Percentiles rank a stretch among this genome's conserved stretches.
These are phyloP conservation scores for Monomorium pharaonis DNA, from an alignment of 1,140 invertebrate genomes.

Conservation along the genomic window DNA sequence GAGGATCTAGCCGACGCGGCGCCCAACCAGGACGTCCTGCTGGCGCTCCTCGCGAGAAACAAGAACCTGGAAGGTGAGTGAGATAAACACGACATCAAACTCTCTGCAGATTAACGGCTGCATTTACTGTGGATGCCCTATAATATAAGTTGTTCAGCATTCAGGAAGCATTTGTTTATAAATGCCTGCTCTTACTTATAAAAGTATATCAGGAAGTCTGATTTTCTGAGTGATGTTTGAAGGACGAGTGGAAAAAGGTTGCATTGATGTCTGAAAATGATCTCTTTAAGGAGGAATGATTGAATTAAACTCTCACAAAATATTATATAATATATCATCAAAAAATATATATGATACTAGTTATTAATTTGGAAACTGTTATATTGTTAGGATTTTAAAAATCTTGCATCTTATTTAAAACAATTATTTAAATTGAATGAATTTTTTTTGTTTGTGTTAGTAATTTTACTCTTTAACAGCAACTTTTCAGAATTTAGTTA, in stretches of 20 bases:
- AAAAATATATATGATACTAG: not conserved
- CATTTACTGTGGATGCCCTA: not conserved
- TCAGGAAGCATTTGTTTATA: not conserved
- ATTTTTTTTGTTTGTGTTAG: not conserved
- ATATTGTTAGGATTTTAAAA: not conserved
- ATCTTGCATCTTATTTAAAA: not conserved
- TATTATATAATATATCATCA: not conserved
- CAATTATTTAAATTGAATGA: not conserved
- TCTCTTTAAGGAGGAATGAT: not conserved
- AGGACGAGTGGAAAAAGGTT: not conserved
- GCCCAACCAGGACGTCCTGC: constrained; percentile 92
- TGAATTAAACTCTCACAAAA: not conserved
- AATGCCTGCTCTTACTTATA: not conserved
- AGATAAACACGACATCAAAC: not conserved
- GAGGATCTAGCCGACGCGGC: constrained; percentile 82
- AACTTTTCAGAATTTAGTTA: not conserved
- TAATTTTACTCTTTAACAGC: not conserved
- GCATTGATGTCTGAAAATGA: not conserved
- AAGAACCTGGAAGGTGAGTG: constrained; percentile 94
- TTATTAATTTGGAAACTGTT: not conserved
- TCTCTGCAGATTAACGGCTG: not conserved
- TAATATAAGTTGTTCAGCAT: not conserved
- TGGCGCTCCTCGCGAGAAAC: constrained; percentile 93
- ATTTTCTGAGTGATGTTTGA: not conserved
- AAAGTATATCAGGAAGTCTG: not conserved